These are phyloP conservation scores for Drosophila nannoptera DNA, from an alignment of 1,140 invertebrate genomes.

Conservation along the genomic window DNA sequence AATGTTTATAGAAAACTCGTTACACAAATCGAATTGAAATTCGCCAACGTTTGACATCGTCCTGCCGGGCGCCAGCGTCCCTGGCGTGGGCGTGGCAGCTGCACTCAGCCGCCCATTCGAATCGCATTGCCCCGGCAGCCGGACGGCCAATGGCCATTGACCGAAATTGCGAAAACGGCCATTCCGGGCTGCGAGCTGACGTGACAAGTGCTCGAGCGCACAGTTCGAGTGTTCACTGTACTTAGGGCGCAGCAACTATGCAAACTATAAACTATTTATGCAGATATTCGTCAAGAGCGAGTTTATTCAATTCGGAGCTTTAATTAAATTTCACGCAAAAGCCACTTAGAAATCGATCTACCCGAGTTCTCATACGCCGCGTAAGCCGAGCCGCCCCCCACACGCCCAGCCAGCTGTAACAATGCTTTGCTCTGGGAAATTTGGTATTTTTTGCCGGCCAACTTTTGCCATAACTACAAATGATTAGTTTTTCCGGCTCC, in stretches of 20 bases:
- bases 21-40: constrained; percentile 76
- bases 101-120: constrained; percentile 1
- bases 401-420: constrained; percentile 10
- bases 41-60: constrained; percentile 49
- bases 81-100: constrained; percentile 16
- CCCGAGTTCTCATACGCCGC: neutral
- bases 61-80: constrained; percentile 28
- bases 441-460: constrained; percentile 2
- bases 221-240: too few relatives aligned
- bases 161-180: constrained; percentile 1
- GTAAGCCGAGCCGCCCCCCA: neutral
- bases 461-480: constrained; percentile 58
- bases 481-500: constrained; percentile 58
- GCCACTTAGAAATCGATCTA: too few relatives aligned
- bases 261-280: too few relatives aligned
- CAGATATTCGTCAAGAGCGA: too few relatives aligned
- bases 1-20: constrained; percentile 77
- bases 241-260: too few relatives aligned
- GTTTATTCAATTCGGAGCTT: too few relatives aligned
- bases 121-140: constrained; percentile 7
- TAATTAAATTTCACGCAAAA: too few relatives aligned
- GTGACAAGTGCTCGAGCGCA: constrained; percentile 6
- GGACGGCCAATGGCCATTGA: constrained; percentile 26
- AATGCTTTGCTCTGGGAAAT: constrained; percentile 12
- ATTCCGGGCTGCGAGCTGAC: neutral